Evolutionary conservation across 1,140 invertebrate genomes (phyloP).

Genomic region (Lanistes nyassanus): DNA sequence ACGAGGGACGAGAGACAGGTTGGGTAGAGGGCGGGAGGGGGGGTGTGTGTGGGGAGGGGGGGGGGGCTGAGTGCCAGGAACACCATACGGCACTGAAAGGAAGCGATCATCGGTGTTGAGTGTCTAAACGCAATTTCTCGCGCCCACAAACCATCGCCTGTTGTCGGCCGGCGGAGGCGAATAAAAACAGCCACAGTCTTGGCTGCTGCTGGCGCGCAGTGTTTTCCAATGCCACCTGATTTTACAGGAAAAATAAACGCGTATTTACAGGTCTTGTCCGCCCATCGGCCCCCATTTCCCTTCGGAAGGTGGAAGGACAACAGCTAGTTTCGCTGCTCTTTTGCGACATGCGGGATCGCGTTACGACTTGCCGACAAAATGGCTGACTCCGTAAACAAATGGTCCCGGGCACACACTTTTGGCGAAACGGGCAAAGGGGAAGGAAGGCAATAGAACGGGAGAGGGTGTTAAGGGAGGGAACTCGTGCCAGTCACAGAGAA

Average conservation of each 20-base stretch:
- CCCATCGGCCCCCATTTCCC: slow-evolving; percentile 1
- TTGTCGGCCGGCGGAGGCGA: background rate
- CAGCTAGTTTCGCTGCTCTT: slow-evolving; percentile 9
- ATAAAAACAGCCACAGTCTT: background rate
- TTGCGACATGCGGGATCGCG: slow-evolving; percentile 8
- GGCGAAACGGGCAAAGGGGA: no score
- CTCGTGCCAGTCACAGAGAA: background rate
- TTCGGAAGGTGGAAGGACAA: slow-evolving; percentile 5
- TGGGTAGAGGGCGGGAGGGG: background rate
- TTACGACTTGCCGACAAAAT: slow-evolving; percentile 21
- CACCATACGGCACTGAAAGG: background rate
- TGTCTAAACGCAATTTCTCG: slow-evolving; percentile 17
- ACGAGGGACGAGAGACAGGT: background rate
- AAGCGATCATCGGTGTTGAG: slow-evolving; percentile 9
- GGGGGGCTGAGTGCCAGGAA: background rate
- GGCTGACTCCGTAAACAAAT: slow-evolving; percentile 15
- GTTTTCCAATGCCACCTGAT: slow-evolving; percentile 19
- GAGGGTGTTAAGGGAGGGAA: background rate
- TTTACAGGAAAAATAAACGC: slow-evolving; percentile 22
- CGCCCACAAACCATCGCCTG: background rate
- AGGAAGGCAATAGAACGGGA: background rate
- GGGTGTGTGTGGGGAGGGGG: background rate
- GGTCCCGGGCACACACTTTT: background rate
- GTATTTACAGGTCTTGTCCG: slow-evolving; percentile 20
- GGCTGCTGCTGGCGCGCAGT: background rate